Evolutionary conservation across 2,797 vertebrate genomes (phyloP).

Genomic region (Esox lucius): DNA sequence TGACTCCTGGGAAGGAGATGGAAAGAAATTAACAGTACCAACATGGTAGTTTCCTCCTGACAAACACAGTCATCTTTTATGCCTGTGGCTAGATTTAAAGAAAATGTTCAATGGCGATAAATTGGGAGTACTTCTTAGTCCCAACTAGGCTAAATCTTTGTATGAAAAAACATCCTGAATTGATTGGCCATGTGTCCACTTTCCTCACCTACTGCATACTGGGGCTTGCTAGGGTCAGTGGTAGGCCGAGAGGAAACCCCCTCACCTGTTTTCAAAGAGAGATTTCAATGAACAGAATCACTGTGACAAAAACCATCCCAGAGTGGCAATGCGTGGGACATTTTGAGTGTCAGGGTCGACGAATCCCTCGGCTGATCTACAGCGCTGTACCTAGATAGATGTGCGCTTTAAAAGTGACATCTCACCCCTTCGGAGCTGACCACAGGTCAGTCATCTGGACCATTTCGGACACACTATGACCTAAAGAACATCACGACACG

Average conservation of each 20-base stretch:
- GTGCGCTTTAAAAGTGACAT: not conserved
- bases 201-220: constrained; percentile 49
- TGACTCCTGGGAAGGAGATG: constrained; percentile 39
- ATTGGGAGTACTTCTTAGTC: no score
- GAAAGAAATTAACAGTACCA: not conserved
- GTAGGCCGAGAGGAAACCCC: constrained; percentile 39
- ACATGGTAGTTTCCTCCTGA: not conserved
- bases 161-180: no score
- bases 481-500: constrained; percentile 27
- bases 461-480: constrained; percentile 33
- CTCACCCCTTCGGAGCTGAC: constrained; percentile 43
- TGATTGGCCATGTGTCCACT: not conserved
- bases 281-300: constrained; percentile 8
- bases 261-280: constrained; percentile 47
- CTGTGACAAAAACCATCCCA: not conserved
- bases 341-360: not conserved
- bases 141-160: no score
- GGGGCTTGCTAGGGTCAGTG: constrained; percentile 28
- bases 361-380: not conserved
- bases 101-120: not conserved
- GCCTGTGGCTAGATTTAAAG: not conserved
- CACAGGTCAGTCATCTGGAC: constrained; percentile 25
- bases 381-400: not conserved
- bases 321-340: not conserved
- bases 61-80: not conserved